These are phyloP conservation scores for Haplochromis burtoni DNA, from an alignment of 2,113 vertebrate genomes.

Conservation along the genomic window DNA sequence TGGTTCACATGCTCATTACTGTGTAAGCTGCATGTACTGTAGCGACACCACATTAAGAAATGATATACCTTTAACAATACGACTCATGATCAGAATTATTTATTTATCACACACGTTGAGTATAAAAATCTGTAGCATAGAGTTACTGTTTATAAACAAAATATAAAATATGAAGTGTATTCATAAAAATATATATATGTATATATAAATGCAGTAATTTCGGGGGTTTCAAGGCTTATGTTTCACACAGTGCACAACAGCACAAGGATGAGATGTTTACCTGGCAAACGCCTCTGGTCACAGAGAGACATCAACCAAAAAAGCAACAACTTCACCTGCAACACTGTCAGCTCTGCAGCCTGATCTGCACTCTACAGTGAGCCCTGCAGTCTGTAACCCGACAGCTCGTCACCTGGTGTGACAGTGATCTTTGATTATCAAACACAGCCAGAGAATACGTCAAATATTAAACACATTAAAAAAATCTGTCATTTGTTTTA, in stretches of 20 bases:
- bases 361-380: not conserved
- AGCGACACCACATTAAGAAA: not conserved
- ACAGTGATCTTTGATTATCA: not conserved
- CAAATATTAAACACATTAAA: not conserved
- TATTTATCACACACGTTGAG: slow-evolving; percentile 31
- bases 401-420: not conserved
- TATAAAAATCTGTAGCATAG: slow-evolving; percentile 20
- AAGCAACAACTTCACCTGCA: not conserved
- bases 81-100: slow-evolving; percentile 25
- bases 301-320: not conserved
- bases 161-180: slow-evolving; percentile 22
- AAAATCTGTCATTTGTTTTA: not conserved
- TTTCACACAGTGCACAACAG: not conserved
- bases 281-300: not conserved
- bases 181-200: not conserved
- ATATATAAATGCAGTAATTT: slow-evolving; percentile 1
- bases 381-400: not conserved
- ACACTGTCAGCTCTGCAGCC: not conserved
- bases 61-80: not conserved
- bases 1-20: not conserved
- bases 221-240: not conserved
- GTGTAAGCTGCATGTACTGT: not conserved
- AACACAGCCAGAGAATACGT: not conserved
- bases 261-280: not conserved
- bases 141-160: slow-evolving; percentile 19